Percentiles rank a stretch among this genome's conserved stretches.
Evolutionary conservation across 2,113 vertebrate genomes (phyloP).

Genomic region (Limanda limanda): DNA sequence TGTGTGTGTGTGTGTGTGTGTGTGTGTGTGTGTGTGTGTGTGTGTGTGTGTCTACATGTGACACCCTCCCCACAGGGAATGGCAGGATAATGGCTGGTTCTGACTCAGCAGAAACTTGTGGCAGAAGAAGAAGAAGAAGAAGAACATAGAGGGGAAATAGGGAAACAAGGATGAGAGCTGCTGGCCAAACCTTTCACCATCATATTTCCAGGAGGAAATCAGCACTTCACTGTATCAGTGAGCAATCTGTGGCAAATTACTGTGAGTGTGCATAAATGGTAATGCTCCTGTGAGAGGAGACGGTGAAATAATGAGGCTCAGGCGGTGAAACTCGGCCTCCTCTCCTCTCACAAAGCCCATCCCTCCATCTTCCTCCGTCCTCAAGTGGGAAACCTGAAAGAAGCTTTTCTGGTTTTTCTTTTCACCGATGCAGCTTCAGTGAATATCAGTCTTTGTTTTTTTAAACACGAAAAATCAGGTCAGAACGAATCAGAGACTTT

Average conservation of each 20-base stretch:
- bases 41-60: conserved; percentile 2
- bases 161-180: conserved; percentile 6
- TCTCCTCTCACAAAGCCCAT: conserved; percentile 82
- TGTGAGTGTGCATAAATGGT: conserved; percentile 60
- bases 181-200: conserved; percentile 47
- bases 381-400: conserved; percentile 37
- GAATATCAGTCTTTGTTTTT: conserved; percentile 62
- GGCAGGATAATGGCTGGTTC: conserved; percentile 55
- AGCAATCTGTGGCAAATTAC: conserved; percentile 46
- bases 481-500: conserved; percentile 43
- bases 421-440: conserved; percentile 34
- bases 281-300: conserved; percentile 62
- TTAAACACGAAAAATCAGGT: conserved; percentile 36
- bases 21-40: conserved; percentile 37
- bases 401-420: conserved; percentile 27
- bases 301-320: conserved; percentile 89
- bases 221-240: conserved; percentile 61
- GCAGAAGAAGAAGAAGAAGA: conserved; percentile 3
- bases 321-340: conserved; percentile 77
- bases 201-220: conserved; percentile 61
- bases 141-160: neutral
- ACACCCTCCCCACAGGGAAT: conserved; percentile 41
- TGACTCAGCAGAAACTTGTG: conserved; percentile 69
- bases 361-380: conserved; percentile 32
- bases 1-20: conserved; percentile 22